Evolutionary conservation across 2,797 vertebrate genomes (phyloP).

Genomic region (Arnoldichthys spilopterus): DNA sequence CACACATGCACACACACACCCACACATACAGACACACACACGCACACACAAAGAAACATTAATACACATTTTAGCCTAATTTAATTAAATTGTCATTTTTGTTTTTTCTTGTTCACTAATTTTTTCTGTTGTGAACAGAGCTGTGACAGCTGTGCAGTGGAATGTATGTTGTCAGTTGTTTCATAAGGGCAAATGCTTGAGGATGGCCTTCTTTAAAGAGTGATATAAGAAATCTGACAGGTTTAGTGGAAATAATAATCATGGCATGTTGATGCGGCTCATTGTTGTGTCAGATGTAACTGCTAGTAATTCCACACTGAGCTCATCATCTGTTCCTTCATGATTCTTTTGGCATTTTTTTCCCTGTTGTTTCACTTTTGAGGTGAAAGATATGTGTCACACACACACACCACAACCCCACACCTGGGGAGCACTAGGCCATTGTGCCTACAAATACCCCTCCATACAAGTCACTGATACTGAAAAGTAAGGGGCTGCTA

Average conservation of each 20-base stretch:
- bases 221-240: neutral
- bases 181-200: too few species aligned
- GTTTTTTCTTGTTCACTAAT: neutral
- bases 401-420: too few species aligned
- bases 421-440: too few species aligned
- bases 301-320: neutral
- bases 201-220: neutral
- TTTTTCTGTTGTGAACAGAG: neutral
- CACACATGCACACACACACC: conserved; percentile 28
- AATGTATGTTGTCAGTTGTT: neutral
- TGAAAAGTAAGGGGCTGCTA: too few species aligned
- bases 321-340: neutral
- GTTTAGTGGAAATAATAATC: neutral
- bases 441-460: neutral
- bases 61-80: neutral
- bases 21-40: conserved; percentile 16
- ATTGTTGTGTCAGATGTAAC: neutral
- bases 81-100: too few species aligned
- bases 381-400: too few species aligned
- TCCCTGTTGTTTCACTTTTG: neutral
- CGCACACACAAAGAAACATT: too few species aligned
- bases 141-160: neutral
- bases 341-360: neutral
- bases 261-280: neutral
- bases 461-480: neutral